phyloP scores from a whole-genome alignment of 2,113 vertebrate genomes.

The Odobenus rosmarus region DNA sequence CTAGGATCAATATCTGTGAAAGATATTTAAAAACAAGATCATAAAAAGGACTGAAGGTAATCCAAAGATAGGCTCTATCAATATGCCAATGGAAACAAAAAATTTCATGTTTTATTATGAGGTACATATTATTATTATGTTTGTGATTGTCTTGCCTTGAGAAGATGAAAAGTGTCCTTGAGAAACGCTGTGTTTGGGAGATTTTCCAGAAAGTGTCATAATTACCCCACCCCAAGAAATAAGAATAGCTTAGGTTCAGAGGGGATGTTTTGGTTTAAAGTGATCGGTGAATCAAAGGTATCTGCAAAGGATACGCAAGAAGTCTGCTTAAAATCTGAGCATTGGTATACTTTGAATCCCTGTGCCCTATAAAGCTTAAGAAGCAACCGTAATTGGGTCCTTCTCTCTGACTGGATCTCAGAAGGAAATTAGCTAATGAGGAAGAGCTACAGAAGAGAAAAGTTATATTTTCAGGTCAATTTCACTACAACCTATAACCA shows the following conservation, averaged over 20 bases:
- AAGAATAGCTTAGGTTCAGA: not conserved
- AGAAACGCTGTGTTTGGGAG: not conserved
- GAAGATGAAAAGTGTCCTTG: not conserved
- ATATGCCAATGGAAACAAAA: not conserved
- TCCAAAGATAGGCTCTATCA: not conserved
- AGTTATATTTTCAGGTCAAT: not conserved
- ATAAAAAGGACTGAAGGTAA: not conserved
- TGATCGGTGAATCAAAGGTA: not conserved
- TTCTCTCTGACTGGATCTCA: not conserved
- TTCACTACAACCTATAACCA: not conserved
- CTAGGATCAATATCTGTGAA: conserved; percentile 71
- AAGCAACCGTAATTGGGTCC: not conserved
- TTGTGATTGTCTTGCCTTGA: not conserved
- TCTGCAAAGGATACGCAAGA: not conserved
- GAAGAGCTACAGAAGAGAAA: not conserved
- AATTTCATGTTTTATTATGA: not conserved
- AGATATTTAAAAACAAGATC: conserved; percentile 30
- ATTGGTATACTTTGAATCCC: not conserved
- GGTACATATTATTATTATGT: not conserved
- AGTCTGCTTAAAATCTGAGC: not conserved
- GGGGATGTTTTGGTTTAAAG: not conserved
- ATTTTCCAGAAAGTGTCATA: not conserved
- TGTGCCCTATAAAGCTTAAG: not conserved
- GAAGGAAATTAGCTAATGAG: not conserved
- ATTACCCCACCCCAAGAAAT: not conserved